Evolutionary conservation across 2,797 vertebrate species (phyloP).

Genomic region (Anguilla anguilla): DNA sequence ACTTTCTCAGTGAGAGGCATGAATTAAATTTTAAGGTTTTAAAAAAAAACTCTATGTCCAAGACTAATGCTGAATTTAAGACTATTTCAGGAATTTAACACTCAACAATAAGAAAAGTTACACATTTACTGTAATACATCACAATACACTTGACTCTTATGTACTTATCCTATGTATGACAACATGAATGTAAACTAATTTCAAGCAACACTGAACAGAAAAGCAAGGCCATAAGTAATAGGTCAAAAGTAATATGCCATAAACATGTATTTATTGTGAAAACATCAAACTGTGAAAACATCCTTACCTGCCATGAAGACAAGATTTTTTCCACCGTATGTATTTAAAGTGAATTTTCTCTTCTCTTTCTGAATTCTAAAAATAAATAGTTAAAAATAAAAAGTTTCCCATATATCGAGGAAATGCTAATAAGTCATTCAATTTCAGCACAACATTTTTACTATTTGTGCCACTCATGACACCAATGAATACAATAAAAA

Average conservation of each 20-base stretch:
- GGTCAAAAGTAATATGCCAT: not conserved
- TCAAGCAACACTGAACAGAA: not conserved
- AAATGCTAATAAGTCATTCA: constrained; percentile 3
- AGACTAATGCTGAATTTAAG: not conserved
- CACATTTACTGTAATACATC: not conserved
- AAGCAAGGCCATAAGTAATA: not conserved
- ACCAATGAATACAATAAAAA: not conserved
- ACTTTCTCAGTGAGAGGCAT: not conserved
- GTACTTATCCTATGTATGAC: not conserved
- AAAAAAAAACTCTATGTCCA: not conserved
- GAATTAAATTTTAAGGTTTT: not conserved
- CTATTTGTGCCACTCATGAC: not conserved
- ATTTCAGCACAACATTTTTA: not conserved
- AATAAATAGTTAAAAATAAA: not conserved
- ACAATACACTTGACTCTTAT: not conserved
- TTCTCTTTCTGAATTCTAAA: not conserved
- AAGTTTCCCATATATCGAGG: not conserved
- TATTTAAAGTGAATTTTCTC: not conserved
- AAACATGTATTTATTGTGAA: not conserved
- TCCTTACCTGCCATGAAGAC: constrained; percentile 8
- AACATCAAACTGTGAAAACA: not conserved
- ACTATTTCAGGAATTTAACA: not conserved
- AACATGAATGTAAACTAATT: not conserved
- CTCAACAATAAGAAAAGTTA: not conserved
- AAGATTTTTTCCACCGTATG: not conserved